These are phyloP conservation scores for Psephotus haematonotus DNA, from an alignment of 2,113 vertebrate genomes.

Conservation along the genomic window DNA sequence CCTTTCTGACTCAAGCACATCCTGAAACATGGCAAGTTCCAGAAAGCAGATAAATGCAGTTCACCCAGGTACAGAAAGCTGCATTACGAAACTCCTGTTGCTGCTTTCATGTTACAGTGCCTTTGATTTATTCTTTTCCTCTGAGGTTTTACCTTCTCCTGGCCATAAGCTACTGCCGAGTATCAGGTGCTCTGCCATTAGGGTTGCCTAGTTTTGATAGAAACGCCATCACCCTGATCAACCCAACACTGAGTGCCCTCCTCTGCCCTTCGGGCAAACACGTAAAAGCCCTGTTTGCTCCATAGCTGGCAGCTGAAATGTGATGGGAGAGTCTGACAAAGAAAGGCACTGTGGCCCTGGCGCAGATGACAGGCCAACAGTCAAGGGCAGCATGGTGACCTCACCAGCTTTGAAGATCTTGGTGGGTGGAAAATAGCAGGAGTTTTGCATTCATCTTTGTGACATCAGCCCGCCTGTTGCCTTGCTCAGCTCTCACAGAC, in stretches of 20 bases:
- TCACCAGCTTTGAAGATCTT: background rate
- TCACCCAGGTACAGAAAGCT: background rate
- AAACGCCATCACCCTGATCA: background rate
- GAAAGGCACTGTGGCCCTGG: background rate
- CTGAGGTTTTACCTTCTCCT: background rate
- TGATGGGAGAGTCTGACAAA: background rate
- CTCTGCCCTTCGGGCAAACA: background rate
- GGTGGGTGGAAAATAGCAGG: background rate
- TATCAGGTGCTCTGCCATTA: background rate
- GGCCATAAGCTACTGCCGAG: background rate
- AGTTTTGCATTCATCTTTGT: background rate
- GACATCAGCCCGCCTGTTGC: background rate
- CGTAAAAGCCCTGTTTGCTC: background rate
- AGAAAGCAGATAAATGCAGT: background rate
- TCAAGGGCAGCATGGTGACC: background rate
- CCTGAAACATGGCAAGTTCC: background rate
- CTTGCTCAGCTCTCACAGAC: background rate
- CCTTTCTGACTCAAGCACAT: background rate
- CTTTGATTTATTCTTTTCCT: conserved; percentile 2
- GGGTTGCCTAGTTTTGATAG: background rate
- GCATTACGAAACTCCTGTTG: background rate
- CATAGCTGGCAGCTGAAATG: background rate
- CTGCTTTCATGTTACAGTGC: background rate
- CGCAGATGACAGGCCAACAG: background rate
- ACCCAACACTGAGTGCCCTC: background rate